These are phyloP conservation scores for Pterophyllum scalare DNA, from an alignment of 2,113 vertebrate genomes.

Conservation along the genomic window DNA sequence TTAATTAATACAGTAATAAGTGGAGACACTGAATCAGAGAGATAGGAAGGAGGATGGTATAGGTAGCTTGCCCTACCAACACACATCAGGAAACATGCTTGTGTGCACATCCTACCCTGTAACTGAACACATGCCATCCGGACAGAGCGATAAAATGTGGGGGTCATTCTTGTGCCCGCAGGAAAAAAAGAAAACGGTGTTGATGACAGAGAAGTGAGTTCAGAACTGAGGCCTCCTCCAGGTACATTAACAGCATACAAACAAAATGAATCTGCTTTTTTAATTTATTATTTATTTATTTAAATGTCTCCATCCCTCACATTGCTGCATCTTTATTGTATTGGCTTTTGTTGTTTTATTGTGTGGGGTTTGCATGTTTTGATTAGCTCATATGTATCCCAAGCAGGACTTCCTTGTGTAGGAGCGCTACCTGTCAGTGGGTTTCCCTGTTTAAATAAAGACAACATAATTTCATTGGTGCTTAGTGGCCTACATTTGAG, in stretches of 20 bases:
- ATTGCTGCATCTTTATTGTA: not conserved
- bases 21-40: not conserved
- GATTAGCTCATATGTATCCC: not conserved
- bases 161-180: not conserved
- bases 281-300: not conserved
- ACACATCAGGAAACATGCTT: constrained; percentile 26
- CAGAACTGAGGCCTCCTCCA: not conserved
- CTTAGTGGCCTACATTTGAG: not conserved
- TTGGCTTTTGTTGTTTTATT: not conserved
- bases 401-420: not conserved
- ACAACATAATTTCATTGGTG: not conserved
- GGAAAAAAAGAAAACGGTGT: not conserved
- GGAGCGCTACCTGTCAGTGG: too few relatives aligned
- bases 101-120: not conserved
- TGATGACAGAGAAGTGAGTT: not conserved
- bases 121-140: not conserved
- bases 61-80: not conserved
- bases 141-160: not conserved
- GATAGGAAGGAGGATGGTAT: not conserved
- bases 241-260: not conserved
- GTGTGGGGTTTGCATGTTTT: not conserved
- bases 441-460: not conserved
- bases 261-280: not conserved
- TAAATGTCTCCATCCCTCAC: not conserved
- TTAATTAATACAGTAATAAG: constrained; percentile 8